phyloP scores from a whole-genome alignment of 2,113 vertebrate species.

The Cinclus cinclus region DNA sequence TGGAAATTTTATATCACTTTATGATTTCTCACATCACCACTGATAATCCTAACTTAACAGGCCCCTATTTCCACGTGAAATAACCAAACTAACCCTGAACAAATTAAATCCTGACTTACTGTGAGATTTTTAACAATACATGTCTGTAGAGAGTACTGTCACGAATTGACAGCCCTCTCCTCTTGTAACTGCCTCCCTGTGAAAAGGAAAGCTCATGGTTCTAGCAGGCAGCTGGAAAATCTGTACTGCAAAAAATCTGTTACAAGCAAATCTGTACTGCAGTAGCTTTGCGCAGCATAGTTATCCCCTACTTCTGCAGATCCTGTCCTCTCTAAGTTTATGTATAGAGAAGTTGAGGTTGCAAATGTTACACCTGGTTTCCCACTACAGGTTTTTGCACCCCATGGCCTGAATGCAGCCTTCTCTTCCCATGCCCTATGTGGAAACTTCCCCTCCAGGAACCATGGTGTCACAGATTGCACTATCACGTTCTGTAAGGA shows the following conservation, averaged over 20 bases:
- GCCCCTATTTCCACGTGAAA: not conserved
- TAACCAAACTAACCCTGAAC: not conserved
- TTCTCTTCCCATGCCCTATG: fast-evolving
- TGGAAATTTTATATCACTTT: not conserved
- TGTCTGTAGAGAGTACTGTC: not conserved
- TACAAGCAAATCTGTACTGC: not conserved
- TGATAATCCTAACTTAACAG: not conserved
- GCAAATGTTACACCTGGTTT: fast-evolving
- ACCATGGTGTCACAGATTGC: too few species aligned
- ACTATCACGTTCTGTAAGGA: not conserved
- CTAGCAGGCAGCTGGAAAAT: not conserved
- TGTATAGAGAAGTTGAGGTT: not conserved
- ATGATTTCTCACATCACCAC: not conserved
- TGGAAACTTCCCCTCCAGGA: not conserved
- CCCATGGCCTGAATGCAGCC: fast-evolving
- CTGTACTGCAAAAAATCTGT: too few species aligned
- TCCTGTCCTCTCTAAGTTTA: not conserved
- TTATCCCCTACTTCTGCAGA: not conserved
- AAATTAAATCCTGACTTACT: not conserved
- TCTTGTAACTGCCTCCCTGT: not conserved
- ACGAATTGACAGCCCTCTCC: not conserved
- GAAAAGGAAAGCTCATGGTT: not conserved
- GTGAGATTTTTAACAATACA: not conserved
- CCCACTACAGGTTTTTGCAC: not conserved
- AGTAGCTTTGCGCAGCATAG: not conserved